A percentile compares a stretch with the other conserved stretches of the same genome.
phyloP scores from a whole-genome alignment of 2,113 vertebrate genomes.

The Anhinga rufa region DNA sequence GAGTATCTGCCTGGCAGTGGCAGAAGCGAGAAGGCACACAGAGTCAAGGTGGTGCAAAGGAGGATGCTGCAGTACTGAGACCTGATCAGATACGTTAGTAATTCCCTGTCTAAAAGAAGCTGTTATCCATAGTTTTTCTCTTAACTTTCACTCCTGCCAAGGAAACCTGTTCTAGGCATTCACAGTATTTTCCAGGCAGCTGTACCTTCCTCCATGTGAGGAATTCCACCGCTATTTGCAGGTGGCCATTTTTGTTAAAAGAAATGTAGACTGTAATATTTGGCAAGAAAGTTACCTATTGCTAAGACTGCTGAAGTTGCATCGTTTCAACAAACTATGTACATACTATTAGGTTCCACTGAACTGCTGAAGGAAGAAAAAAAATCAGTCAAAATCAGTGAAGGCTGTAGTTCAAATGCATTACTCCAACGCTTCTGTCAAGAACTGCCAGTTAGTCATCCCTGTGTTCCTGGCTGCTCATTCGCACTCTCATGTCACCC shows the following conservation, averaged over 20 bases:
- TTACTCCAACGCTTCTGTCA: neutral
- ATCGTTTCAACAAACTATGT: neutral
- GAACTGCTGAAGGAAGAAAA: neutral
- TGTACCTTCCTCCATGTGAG: neutral
- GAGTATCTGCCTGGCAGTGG: neutral
- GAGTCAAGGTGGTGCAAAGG: neutral
- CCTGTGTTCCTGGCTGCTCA: neutral
- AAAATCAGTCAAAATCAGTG: neutral
- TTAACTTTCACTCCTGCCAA: neutral
- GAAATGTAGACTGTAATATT: neutral
- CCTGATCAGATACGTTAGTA: neutral
- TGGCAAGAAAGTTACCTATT: neutral
- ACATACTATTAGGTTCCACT: neutral
- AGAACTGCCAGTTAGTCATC: neutral
- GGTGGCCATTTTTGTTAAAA: neutral
- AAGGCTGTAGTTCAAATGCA: neutral
- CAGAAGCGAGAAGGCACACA: neutral
- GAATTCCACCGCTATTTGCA: neutral
- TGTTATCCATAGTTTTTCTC: neutral
- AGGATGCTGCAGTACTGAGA: neutral
- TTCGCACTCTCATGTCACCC: neutral
- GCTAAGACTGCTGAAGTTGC: neutral
- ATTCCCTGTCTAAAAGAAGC: neutral
- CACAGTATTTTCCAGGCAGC: neutral
- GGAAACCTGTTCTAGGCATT: neutral